Base-by-base conservation (phyloP, 1,140 invertebrate species). In the Lucilia sericata region DNA sequence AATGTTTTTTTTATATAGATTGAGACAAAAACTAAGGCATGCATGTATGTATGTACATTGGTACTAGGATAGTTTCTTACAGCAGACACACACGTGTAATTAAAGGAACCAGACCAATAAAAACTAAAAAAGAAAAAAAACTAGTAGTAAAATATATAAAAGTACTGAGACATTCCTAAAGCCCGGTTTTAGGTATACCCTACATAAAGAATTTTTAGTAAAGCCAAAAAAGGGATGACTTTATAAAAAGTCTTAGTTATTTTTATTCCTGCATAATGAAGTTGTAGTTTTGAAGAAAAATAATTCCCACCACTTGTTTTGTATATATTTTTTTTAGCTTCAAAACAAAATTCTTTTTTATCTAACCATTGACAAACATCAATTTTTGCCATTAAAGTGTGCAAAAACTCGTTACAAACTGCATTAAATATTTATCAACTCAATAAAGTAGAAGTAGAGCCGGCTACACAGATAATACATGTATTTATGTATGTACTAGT, bases 371-470 rank as follows among this genome's bases (percentile, higher is more conserved):
- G 42, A 42, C 42, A 42, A 42, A 8, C 5, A 42, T 10, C 42
- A 55, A 55, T 55, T 70, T 9, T 70, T 70, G 9, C 21, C 65
- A 10, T 42, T 42, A 42, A 42, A 42, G 65, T 21, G 65, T 21
- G 65, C n/a, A 12, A 21, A 70, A 70, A 19, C 17, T 70, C 21
- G 21, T 70, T 70, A 70, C 65, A 70, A 21, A 21, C n/a, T 70
- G 9, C n/a, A 70, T 17, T n/a, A 70, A 10, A 21, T 21, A 21
- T 10, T 70, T 70, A 70, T 70, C 14, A 60, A n/a, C 55, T 60
- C 55, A 60, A 60, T n/a, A n/a, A 70, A 70, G 21, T 70, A 70
- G n/a, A 70, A 70, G 65, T 70, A 70, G 21, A 25, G 65, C 65
- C 65, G 65, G 19, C 19, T 70, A 70, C 19, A 70, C 5, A 60